Base-by-base conservation (phyloP, 2,888 invertebrate genomes). In the Sesia bembeciformis region DNA sequence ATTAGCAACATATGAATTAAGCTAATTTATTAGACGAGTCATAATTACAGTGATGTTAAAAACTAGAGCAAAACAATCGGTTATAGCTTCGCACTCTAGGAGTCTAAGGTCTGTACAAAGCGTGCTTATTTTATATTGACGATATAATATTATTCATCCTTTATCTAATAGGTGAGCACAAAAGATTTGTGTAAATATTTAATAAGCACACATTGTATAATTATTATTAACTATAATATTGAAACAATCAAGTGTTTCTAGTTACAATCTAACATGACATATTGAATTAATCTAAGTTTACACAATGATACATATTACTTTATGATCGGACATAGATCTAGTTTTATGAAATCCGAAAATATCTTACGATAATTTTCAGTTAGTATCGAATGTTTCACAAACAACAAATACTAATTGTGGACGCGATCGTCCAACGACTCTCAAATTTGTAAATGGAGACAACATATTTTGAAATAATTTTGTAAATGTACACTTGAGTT, bases 381-480 rank as follows among this genome's bases (percentile, higher is more conserved):
- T 60, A 50, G 57, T n/a, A 50, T 5, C 60, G 54, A 63, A 67
- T 60, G 61, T 66, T 70, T 76, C 74, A 78, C 81, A 81, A 40
- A 81, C 73, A 78, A 66, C 55, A 41, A 68, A 77, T 71, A 64
- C 71, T 81, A 74, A 69, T 63, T 64, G 61, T 83, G 88, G 87
- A 88, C 89, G 77, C 87, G 88, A 87, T 84, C 88, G 88, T 78
- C 88, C 88, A 89, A 89, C 88, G 88, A 88, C 68, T 77, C 50
- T 50, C 50, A 42, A 5, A 42, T 6, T 42, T 42, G 23, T 23
- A 23, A 23, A 23, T 23, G 23, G 23, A 23, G 23, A 23, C 23
- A 23, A 23, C 23, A 23, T 23, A 23, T 23, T 23, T 23, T 23
- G 23, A 23, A 23, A 23, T 23, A 23, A 23, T 23, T 23, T 23